phyloP scores from a whole-genome alignment of 1,140 invertebrate species.

The Protaetia brevitarsis region DNA sequence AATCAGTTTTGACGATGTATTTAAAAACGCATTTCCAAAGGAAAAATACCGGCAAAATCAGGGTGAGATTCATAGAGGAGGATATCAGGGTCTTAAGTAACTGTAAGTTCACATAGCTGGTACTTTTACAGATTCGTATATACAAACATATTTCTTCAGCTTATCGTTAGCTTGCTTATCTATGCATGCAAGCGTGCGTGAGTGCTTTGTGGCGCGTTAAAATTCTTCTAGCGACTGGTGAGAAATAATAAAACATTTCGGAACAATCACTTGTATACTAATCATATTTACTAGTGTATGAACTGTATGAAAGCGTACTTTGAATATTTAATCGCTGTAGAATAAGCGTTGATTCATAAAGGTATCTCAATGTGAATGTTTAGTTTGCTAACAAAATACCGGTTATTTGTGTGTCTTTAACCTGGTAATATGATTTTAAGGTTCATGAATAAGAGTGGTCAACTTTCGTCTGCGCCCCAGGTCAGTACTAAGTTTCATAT shows the following conservation, averaged over 20 bases:
- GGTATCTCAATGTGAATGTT: neutral
- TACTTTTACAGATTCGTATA: neutral
- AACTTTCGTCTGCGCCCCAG: too few species aligned
- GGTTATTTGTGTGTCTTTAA: too few species aligned
- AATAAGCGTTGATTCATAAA: neutral
- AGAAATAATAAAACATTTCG: conserved; percentile 6
- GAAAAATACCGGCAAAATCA: neutral
- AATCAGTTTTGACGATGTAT: neutral
- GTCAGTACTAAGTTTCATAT: too few species aligned
- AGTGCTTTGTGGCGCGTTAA: neutral
- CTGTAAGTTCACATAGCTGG: neutral
- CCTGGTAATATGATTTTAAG: too few species aligned
- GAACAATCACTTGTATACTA: neutral
- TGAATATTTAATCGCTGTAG: neutral
- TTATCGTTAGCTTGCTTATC: neutral
- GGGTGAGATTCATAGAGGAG: conserved; percentile 3
- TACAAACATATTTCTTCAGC: neutral
- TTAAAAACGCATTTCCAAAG: neutral
- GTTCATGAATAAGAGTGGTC: too few species aligned
- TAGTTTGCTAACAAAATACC: neutral
- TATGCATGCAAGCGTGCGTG: neutral
- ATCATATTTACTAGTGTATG: neutral
- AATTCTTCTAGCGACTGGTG: neutral
- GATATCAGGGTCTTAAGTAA: neutral
- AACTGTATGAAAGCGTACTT: neutral